Evolutionary conservation across 2,888 invertebrate genomes (phyloP), one percentile per base, ranked within the genome.

Genomic region (Andricus quercusramuli): DNA sequence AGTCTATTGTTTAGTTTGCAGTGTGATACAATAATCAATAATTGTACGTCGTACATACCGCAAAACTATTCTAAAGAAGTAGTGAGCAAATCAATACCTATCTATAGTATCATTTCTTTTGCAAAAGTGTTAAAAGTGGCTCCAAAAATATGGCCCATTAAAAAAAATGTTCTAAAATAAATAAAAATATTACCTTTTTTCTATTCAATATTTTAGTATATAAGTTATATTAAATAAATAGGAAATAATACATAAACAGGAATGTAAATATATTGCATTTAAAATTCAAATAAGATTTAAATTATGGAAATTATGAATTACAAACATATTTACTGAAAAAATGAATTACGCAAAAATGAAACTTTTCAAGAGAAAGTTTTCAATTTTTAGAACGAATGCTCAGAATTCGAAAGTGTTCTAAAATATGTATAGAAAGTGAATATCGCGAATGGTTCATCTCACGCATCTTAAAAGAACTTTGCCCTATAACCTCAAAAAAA

Each of bases 361-460:
- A 56, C 56, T 56, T 56, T 5, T 2, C n/a, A 62, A 59, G 62
- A 62, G 62, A 62, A 62, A 62, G 62, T 62, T 3, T 15, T 62
- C 4, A 15, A 62, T 62, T 62, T 62, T 25, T 15, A 62, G 5
- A 11, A n/a, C 25, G 67, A 25, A 47, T 68, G 5, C 44, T n/a
- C 68, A 25, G 41, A 22, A 47, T 68, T 44, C 25, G 44, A 68
- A 68, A 68, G 68, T 68, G 22, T 17, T 44, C 22, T 17, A 44
- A 47, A 68, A 22, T 67, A n/a, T 41, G 1, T 29, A 9, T 5
- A 37, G 8, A 41, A 67, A 67, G 22, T 67, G 1, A 41, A 67
- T 41, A 13, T 56, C n/a, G 44, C 15, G 44, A 44, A 44, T 56
- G 56, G 9, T 56, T n/a, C 2, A 56, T 15, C 62, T 15, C 62